Conservation (phyloP, 2,797 vertebrate genomes). For the Crenichthys baileyi region DNA sequence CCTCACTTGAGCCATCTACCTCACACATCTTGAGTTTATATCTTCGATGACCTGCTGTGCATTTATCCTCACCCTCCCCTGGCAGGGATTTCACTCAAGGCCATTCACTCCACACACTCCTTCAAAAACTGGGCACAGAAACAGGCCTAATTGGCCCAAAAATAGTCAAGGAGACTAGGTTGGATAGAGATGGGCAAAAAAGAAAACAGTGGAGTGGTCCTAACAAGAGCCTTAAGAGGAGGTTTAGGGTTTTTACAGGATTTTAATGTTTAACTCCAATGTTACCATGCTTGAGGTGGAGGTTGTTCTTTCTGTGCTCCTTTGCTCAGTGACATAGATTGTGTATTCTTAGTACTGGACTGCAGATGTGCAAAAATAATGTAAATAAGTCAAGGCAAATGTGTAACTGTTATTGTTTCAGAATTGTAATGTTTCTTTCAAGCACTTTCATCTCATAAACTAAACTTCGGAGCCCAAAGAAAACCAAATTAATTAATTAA, state of each 20-base stretch:
- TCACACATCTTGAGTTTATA: conserved; percentile 21
- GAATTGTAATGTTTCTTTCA: conserved; percentile 12
- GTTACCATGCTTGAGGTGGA: conserved; percentile 37
- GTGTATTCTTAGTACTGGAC: conserved; percentile 6
- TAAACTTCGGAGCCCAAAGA: neutral
- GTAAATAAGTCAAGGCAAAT: conserved; percentile 5
- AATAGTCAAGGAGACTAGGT: conserved; percentile 58
- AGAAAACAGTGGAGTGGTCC: neutral
- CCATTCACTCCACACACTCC: conserved; percentile 37
- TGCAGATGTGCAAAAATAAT: conserved; percentile 4
- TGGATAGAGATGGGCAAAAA: conserved; percentile 35
- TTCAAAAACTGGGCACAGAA: conserved; percentile 32
- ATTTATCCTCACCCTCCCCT: conserved; percentile 45
- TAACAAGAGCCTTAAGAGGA: conserved; percentile 26
- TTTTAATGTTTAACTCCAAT: conserved; percentile 52
- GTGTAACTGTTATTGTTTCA: neutral
- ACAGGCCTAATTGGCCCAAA: conserved; percentile 69
- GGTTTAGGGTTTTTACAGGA: conserved; percentile 46
- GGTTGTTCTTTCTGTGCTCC: conserved; percentile 15
- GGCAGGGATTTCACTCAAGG: conserved; percentile 61
- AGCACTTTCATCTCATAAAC: neutral
- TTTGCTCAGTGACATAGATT: conserved; percentile 26
- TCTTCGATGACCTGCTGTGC: conserved; percentile 53
- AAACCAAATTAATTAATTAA: neutral
- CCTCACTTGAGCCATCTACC: conserved; percentile 7